Base-by-base conservation (phyloP, 64 coral and sea anemone genomes). In the Cladopsammia gracilis region DNA sequence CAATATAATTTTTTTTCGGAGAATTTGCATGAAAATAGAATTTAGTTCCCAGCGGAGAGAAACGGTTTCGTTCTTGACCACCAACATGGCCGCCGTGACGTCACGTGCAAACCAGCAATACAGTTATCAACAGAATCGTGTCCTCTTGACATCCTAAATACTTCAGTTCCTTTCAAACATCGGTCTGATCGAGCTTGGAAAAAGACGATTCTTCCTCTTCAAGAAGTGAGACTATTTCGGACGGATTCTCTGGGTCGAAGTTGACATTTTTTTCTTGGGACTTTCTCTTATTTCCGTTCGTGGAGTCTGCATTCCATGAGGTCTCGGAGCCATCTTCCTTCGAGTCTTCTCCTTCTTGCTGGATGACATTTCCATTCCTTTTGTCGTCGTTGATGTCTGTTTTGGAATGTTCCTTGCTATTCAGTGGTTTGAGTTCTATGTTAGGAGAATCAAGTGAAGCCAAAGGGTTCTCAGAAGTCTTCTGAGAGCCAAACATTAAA, bases 171-270 rank as follows among this genome's bases (percentile, higher is more conserved):
- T 83, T 49, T 84, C 62, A 84, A 84, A 84, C 80, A 68, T 84
- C 67, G 13, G 80, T 84, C 58, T 84, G 80, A 84, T 84, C 62
- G n/a, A 84, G 80, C 46, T 68, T 68, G 20, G 80, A 19, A 48
- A 84, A 84, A 19, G 61, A 67, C 45, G 20, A 64, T 4, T 84
- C 19, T 13, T 84, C 61, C 9, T 84, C 80, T 67, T 49, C 44
- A 12, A 84, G 80, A 19, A 84, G 62, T 14, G 80, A 84, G 6
- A 84, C 44, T 10, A 84, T 67, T 20, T 84, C 80, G 1, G 80
- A 84, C 0, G 80, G 80, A 3, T 84, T 84, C 5, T 22, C 80
- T n/a, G 45, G 45, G 20, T 84, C 46, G 0, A n/a, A 20, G 14
- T 68, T n/a, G n/a, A 84, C 7, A 64, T 62, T 12, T 64, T 68